Evolutionary conservation across 2,888 invertebrate genomes (phyloP).

Genomic region (Chydorus sphaericus): DNA sequence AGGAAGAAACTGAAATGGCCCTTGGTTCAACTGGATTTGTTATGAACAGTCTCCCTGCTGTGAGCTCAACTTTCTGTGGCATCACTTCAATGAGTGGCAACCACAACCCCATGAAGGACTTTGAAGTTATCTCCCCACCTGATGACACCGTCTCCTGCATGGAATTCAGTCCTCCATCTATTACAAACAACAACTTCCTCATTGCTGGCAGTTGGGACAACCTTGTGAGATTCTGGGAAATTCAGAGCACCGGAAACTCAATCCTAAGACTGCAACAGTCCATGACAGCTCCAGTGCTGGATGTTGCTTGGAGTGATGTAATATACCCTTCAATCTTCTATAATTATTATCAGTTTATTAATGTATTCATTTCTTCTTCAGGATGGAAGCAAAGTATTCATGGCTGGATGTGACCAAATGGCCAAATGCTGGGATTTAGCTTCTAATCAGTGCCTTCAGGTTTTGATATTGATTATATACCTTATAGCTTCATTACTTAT

Average conservation of each 20-base stretch:
- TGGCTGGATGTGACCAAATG: slow-evolving; percentile 82
- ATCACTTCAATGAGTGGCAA: too few relatives aligned
- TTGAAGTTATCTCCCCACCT: slow-evolving; percentile 83
- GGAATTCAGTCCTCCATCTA: slow-evolving; percentile 78
- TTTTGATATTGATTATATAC: background rate
- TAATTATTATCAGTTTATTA: too few relatives aligned
- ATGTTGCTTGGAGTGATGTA: slow-evolving; percentile 92
- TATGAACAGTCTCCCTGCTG: too few relatives aligned
- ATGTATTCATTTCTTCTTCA: too few relatives aligned
- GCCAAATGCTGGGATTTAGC: slow-evolving; percentile 87
- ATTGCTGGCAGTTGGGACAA: slow-evolving; percentile 92
- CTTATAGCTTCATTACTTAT: too few relatives aligned
- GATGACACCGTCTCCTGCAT: slow-evolving; percentile 91
- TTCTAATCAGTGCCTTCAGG: slow-evolving; percentile 70
- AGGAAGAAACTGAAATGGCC: too few relatives aligned
- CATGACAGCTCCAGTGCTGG: slow-evolving; percentile 90
- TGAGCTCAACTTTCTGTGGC: too few relatives aligned
- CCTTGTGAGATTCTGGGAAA: slow-evolving; percentile 85
- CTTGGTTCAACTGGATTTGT: too few relatives aligned
- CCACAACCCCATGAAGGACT: slow-evolving; percentile 73
- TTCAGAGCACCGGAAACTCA: slow-evolving; percentile 78
- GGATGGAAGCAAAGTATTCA: slow-evolving; percentile 78
- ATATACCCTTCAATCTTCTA: too few relatives aligned
- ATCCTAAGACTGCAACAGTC: slow-evolving; percentile 92
- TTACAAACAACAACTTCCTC: slow-evolving; percentile 81